These are phyloP conservation scores for Drosophila cardini DNA, from an alignment of 1,140 invertebrate species.

Conservation along the genomic window DNA sequence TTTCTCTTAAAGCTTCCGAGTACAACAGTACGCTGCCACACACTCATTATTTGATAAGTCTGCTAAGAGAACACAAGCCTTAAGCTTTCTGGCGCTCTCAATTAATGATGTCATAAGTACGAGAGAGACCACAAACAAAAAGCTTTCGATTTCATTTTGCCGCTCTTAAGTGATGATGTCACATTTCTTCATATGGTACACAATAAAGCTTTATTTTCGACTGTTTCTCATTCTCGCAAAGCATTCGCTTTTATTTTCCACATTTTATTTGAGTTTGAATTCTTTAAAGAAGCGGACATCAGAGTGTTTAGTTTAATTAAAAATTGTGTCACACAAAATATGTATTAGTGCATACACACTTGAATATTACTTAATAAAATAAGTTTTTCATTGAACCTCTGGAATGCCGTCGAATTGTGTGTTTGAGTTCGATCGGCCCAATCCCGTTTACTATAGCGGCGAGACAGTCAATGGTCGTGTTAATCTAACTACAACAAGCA, in stretches of 20 bases:
- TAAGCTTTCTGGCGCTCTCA: no score
- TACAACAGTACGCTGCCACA: no score
- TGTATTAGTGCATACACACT: not conserved
- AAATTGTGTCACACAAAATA: slow-evolving; percentile 4
- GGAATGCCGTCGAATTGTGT: slow-evolving; percentile 63
- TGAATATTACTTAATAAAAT: not conserved
- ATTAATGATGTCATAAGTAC: no score
- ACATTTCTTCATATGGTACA: slow-evolving; percentile 7
- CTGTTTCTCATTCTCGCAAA: slow-evolving; percentile 25
- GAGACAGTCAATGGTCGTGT: slow-evolving; percentile 70
- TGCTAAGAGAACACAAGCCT: no score
- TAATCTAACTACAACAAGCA: slow-evolving; percentile 50
- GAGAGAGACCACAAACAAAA: not conserved
- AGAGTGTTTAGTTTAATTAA: slow-evolving; percentile 1
- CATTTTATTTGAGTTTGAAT: slow-evolving; percentile 27
- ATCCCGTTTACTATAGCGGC: slow-evolving; percentile 71
- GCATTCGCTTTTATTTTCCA: slow-evolving; percentile 1
- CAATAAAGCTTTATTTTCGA: not conserved
- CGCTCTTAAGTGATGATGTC: slow-evolving; percentile 61
- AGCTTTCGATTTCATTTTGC: slow-evolving; percentile 25
- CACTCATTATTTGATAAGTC: no score
- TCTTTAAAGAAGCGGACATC: not conserved
- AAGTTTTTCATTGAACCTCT: not conserved
- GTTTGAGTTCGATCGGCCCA: slow-evolving; percentile 65
- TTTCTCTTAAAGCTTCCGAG: no score